These are phyloP conservation scores for Drosophila niveifrons DNA, from an alignment of 2,888 invertebrate species.

Conservation along the genomic window DNA sequence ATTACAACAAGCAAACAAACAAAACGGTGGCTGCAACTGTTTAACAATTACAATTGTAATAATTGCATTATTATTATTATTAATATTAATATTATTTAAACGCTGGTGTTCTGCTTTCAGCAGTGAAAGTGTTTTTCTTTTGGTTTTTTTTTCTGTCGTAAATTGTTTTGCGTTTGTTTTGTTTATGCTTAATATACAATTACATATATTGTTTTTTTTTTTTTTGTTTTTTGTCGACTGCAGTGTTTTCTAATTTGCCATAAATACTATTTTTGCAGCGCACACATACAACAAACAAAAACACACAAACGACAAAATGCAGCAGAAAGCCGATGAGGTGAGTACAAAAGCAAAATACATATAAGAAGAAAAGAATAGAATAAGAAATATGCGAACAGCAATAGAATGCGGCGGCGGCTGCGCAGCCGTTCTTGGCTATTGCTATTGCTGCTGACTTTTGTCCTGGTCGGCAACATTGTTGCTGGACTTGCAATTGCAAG, in stretches of 20 bases:
- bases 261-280: conserved; percentile 47
- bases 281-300: conserved; percentile 14
- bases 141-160: conserved; percentile 22
- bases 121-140: conserved; percentile 55
- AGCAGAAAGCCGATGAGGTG: conserved; percentile 72
- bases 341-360: conserved; percentile 34
- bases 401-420: conserved; percentile 1
- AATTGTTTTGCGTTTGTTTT: conserved; percentile 30
- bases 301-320: conserved; percentile 52
- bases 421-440: conserved; percentile 8
- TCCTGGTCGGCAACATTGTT: conserved; percentile 46
- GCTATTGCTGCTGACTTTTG: conserved; percentile 12
- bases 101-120: conserved; percentile 37
- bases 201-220: conserved; percentile 24
- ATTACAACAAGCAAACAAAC: conserved; percentile 7
- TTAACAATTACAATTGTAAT: conserved; percentile 53
- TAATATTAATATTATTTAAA: conserved; percentile 11
- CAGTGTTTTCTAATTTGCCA: conserved; percentile 45
- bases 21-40: conserved; percentile 32
- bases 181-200: conserved; percentile 1
- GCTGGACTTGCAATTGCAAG: conserved; percentile 21
- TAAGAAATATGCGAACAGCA: not conserved
- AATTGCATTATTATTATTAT: conserved; percentile 38
- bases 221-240: conserved; percentile 15
- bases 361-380: conserved; percentile 1